These are phyloP conservation scores for Ophioninae sp. DNA, from an alignment of 2,888 invertebrate species.

Conservation along the genomic window DNA sequence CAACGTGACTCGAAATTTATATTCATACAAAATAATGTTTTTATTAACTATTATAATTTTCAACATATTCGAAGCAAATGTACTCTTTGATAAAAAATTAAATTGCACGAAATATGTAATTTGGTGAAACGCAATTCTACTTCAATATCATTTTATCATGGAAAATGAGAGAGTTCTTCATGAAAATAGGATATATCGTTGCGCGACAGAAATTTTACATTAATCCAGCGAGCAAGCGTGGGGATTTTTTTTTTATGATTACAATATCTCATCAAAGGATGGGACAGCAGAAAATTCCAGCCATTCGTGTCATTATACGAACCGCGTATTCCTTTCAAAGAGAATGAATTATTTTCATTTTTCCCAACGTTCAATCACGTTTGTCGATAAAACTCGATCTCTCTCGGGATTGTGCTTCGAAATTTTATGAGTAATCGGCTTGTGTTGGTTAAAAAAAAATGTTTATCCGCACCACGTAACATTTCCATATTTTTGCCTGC, in stretches of 20 bases:
- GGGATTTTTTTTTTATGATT: not conserved
- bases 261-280: not conserved
- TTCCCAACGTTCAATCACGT: not conserved
- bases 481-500: no score
- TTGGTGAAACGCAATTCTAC: not conserved
- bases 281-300: not conserved
- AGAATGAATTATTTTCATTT: not conserved
- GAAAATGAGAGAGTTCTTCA: not conserved
- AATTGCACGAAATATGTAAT: not conserved
- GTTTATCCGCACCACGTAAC: no score
- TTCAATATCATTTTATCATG: not conserved
- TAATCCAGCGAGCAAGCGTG: not conserved
- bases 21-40: no score
- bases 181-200: not conserved
- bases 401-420: not conserved
- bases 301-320: not conserved
- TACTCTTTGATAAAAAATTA: not conserved
- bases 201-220: not conserved
- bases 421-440: not conserved
- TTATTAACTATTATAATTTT: no score
- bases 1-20: no score
- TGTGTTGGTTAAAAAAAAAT: not conserved
- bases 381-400: not conserved
- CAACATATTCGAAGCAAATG: no score
- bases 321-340: not conserved